Base-by-base conservation (phyloP, 2,113 vertebrate species). In the Anolis sagrei region DNA sequence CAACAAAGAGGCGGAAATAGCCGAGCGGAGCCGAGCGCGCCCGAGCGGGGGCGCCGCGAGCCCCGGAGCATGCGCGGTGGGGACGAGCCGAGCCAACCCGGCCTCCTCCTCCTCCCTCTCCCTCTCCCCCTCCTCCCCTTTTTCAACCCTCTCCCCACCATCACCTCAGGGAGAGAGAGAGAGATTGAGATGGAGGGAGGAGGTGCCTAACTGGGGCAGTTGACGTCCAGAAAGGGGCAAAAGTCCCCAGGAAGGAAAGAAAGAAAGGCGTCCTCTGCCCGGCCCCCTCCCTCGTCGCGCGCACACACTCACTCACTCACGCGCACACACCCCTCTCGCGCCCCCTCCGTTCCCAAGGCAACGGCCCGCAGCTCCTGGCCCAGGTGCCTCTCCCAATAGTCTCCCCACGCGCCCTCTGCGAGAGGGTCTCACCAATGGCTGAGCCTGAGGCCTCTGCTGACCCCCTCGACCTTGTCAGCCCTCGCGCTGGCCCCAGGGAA, bases 1-100 rank as follows among this genome's bases (percentile, higher is more conserved):
- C 95, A 95, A 96, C 95, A 96, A 96, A 96, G 95, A 96, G 95
- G 94, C 95, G 95, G 95, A 96, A 96, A 96, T 95, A 92, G 93
- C 93, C 95, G 95, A 96, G 34, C 76, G 8, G 51, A 91, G 94
- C 95, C 95, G 95, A 96, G 77, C 76, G 82, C 75, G 54, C 88
- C 90, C 91, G 93, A 94, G 93, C 94, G 89, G 92, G 91, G 90
- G 90, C 89, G 90, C 73, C 64, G 73, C 66, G 84, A n/a, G 39
- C 82, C 14, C 14, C 25, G 39, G 85, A 76, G 88, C 76, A 76
- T 73, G 85, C 72, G 85, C 89, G 73, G 80, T 62, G 64, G 90
- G 92, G 89, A 39, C 29, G 18, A 5, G 1, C 75, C 70, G 23
- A 61, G 25, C 49, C 23, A 61, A 4, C 48, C 82, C 49, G 27